phyloP scores from a whole-genome alignment of 2,797 vertebrate genomes.

The Glossophaga mutica region DNA sequence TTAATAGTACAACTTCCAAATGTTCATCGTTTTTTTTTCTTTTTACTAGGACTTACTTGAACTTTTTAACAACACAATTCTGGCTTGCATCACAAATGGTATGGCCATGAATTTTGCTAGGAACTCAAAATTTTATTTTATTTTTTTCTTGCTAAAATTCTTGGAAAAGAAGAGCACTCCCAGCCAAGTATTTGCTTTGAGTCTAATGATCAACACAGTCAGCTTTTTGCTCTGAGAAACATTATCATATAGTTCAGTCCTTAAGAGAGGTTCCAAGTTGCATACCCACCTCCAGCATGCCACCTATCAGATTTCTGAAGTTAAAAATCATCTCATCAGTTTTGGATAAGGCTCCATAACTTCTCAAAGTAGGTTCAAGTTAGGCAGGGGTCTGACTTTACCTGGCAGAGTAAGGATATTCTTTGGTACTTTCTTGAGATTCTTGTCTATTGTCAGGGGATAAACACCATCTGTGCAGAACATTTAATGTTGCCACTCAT shows the following conservation, averaged over 20 bases:
- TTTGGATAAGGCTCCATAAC: not conserved
- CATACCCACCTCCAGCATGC: too few species aligned
- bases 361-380: not conserved
- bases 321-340: not conserved
- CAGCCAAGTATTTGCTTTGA: not conserved
- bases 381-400: not conserved
- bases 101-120: not conserved
- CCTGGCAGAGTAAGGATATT: not conserved
- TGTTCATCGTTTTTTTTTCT: constrained; percentile 43
- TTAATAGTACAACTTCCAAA: constrained; percentile 44
- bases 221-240: not conserved
- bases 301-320: not conserved
- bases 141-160: constrained; percentile 25
- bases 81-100: constrained; percentile 10
- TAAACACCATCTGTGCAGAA: not conserved
- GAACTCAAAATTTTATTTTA: constrained; percentile 32
- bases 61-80: not conserved
- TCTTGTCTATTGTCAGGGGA: not conserved
- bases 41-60: constrained; percentile 23
- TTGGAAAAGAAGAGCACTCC: not conserved
- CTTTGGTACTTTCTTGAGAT: not conserved
- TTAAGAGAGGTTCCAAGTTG: not conserved
- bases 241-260: not conserved
- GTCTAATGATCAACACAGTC: not conserved
- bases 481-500: not conserved